phyloP scores from a whole-genome alignment of 30 jellyfish, hydroid and myxozoan species.

The Cassiopea andromeda region DNA sequence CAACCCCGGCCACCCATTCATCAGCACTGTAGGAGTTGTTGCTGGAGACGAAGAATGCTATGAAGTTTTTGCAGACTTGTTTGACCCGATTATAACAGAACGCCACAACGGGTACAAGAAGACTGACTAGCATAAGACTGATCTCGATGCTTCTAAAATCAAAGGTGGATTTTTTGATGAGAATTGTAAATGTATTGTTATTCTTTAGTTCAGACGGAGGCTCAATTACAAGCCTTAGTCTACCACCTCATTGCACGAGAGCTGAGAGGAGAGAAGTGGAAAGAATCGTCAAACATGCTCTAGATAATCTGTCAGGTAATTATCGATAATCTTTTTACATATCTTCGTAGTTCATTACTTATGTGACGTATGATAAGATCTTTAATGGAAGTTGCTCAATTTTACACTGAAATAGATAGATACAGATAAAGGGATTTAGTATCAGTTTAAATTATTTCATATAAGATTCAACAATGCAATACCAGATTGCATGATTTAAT shows the following conservation, averaged over 20 bases:
- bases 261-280: conserved; percentile 87
- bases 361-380: neutral
- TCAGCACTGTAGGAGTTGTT: conserved; percentile 92
- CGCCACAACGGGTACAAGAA: conserved; percentile 83
- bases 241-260: conserved; percentile 88
- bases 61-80: conserved; percentile 68
- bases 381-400: neutral
- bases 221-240: conserved; percentile 69
- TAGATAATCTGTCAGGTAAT: conserved; percentile 42
- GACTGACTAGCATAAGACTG: conserved; percentile 83
- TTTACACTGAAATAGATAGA: too few relatives aligned
- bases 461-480: neutral
- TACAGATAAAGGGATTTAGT: neutral
- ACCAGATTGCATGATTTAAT: neutral
- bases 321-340: conserved; percentile 17
- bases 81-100: conserved; percentile 72
- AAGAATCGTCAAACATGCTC: conserved; percentile 46
- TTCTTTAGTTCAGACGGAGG: conserved; percentile 90
- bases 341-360: neutral
- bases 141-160: conserved; percentile 60
- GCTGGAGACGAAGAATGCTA: conserved; percentile 92
- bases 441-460: too few relatives aligned
- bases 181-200: conserved; percentile 60
- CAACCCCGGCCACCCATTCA: conserved; percentile 97
- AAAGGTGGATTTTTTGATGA: conserved; percentile 81